Evolutionary conservation across 2,113 vertebrate species (phyloP).

Genomic region (Peromyscus polionotus): DNA sequence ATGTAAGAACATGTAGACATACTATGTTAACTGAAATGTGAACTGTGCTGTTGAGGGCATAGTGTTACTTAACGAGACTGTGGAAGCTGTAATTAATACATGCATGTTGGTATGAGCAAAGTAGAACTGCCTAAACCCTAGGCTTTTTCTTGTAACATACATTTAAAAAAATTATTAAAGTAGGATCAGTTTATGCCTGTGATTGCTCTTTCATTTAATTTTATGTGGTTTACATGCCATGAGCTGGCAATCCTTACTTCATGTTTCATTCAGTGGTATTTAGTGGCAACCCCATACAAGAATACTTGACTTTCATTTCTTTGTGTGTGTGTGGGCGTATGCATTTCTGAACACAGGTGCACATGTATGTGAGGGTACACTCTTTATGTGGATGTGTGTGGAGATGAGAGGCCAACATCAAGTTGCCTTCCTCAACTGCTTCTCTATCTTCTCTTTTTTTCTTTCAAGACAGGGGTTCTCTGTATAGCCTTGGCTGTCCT

Average conservation of each 20-base stretch:
- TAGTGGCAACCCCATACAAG: background rate
- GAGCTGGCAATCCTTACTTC: background rate
- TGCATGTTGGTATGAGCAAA: background rate
- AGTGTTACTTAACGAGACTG: background rate
- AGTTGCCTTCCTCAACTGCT: background rate
- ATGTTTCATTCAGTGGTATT: background rate
- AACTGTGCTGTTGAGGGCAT: background rate
- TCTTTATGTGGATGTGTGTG: background rate
- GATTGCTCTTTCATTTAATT: conserved; percentile 40
- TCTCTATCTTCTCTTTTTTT: background rate
- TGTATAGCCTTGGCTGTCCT: background rate
- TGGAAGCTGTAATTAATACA: background rate
- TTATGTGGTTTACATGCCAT: background rate
- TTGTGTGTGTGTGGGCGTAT: background rate
- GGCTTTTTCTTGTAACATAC: background rate
- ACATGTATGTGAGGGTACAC: background rate
- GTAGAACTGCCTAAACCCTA: background rate
- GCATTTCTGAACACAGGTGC: background rate
- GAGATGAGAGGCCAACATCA: no score
- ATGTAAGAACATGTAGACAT: background rate
- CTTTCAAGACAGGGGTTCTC: background rate
- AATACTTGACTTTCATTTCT: background rate
- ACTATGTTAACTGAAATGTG: background rate
- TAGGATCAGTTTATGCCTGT: background rate
- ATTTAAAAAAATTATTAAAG: background rate